phyloP scores from a whole-genome alignment of 2,888 invertebrate genomes.

The Drosophila cognata region DNA sequence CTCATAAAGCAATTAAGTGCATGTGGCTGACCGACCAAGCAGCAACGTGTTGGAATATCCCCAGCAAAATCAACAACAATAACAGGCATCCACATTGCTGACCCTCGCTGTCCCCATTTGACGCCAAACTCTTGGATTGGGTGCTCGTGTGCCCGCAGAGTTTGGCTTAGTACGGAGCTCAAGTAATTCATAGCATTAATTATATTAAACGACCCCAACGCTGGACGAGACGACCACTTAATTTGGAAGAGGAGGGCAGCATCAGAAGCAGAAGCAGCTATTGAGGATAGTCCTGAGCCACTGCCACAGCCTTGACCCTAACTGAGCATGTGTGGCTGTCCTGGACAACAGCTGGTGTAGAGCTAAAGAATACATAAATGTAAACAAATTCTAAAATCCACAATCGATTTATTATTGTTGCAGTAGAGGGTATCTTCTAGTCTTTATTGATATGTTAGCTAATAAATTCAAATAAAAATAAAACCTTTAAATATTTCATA shows the following conservation, averaged over 20 bases:
- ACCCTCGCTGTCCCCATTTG: conserved; percentile 30
- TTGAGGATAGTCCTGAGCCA: not conserved
- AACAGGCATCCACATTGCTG: conserved; percentile 25
- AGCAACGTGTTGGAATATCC: conserved; percentile 76
- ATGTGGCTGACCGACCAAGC: conserved; percentile 83
- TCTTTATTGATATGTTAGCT: not conserved
- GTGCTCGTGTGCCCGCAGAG: conserved; percentile 45
- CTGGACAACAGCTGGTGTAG: not conserved
- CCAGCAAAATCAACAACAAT: conserved; percentile 45
- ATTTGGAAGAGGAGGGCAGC: not conserved
- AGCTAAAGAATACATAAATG: not conserved
- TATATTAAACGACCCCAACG: conserved; percentile 69
- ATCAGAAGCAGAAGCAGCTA: conserved; percentile 9
- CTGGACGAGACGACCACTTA: conserved; percentile 9
- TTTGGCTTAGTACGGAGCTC: conserved; percentile 59
- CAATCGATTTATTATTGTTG: not conserved
- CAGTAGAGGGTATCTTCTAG: not conserved
- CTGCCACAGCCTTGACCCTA: not conserved
- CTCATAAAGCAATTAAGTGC: conserved; percentile 85
- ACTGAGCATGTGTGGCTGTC: not conserved
- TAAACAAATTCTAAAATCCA: not conserved
- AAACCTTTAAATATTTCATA: conserved; percentile 12
- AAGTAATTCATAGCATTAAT: conserved; percentile 80
- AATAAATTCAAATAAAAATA: conserved; percentile 3
- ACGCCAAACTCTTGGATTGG: conserved; percentile 14